A percentile compares a stretch with the other conserved stretches of the same genome.
These are phyloP conservation scores for Clangula hyemalis DNA, from an alignment of 2,797 vertebrate genomes.

Conservation along the genomic window DNA sequence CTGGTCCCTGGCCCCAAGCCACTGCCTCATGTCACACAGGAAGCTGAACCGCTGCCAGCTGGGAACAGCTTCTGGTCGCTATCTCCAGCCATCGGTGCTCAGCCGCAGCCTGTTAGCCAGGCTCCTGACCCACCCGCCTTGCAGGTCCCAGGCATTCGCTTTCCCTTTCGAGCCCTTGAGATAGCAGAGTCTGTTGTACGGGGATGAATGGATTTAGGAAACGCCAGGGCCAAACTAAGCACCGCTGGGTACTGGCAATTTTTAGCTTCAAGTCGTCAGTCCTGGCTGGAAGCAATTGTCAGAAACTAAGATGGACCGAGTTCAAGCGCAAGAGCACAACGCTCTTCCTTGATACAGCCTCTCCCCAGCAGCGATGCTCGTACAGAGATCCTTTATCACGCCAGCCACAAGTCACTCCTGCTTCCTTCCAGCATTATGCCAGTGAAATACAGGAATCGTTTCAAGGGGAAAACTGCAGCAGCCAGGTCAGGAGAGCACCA, in stretches of 20 bases:
- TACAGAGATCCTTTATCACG: not conserved
- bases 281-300: not conserved
- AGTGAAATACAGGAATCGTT: not conserved
- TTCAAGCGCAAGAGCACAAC: not conserved
- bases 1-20: not conserved
- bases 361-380: not conserved
- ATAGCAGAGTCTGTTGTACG: not conserved
- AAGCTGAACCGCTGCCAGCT: slow-evolving; percentile 38
- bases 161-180: slow-evolving; percentile 2
- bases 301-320: not conserved
- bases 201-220: not conserved
- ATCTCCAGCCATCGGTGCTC: not conserved
- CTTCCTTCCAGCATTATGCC: slow-evolving; percentile 21
- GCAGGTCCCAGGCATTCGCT: not conserved
- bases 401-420: not conserved
- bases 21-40: slow-evolving; percentile 42
- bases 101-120: not conserved
- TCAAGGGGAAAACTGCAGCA: slow-evolving; percentile 23
- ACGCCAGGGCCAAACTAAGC: not conserved
- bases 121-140: slow-evolving; percentile 7
- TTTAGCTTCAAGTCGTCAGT: not conserved
- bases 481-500: not conserved
- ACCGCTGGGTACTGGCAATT: not conserved
- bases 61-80: not conserved
- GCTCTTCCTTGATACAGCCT: not conserved